phyloP scores from a whole-genome alignment of 2,113 vertebrate species.

The Leptosomus discolor region DNA sequence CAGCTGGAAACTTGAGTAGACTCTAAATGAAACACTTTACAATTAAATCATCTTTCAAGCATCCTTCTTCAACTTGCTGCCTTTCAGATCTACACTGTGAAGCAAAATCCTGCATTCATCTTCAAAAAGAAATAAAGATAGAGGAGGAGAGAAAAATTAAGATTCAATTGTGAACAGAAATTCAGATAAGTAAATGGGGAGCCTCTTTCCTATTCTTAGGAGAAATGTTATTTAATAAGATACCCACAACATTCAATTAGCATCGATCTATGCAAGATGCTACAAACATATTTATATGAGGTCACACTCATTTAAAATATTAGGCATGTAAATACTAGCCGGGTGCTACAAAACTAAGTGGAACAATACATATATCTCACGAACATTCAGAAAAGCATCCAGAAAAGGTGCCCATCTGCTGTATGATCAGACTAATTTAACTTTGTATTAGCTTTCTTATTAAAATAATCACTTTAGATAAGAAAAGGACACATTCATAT shows the following conservation, averaged over 20 bases:
- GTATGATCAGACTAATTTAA: not conserved
- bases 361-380: not conserved
- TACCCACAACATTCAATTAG: slow-evolving; percentile 35
- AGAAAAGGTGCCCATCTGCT: not conserved
- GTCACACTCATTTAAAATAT: not conserved
- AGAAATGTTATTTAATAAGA: slow-evolving; percentile 14
- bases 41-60: slow-evolving; percentile 28
- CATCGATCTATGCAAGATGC: not conserved
- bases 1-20: slow-evolving; percentile 13
- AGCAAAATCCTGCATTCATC: not conserved
- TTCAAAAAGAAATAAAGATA: not conserved
- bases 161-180: not conserved
- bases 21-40: not conserved
- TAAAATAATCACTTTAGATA: not conserved
- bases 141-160: not conserved
- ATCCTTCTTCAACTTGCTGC: not conserved
- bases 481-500: not conserved
- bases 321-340: not conserved
- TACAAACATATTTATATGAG: slow-evolving; percentile 2
- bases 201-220: not conserved
- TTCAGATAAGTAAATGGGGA: not conserved
- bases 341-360: not conserved
- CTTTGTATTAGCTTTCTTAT: not conserved
- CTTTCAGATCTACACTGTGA: not conserved
- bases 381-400: not conserved